phyloP scores from a whole-genome alignment of 2,888 invertebrate genomes.

The Pomacea canaliculata region DNA sequence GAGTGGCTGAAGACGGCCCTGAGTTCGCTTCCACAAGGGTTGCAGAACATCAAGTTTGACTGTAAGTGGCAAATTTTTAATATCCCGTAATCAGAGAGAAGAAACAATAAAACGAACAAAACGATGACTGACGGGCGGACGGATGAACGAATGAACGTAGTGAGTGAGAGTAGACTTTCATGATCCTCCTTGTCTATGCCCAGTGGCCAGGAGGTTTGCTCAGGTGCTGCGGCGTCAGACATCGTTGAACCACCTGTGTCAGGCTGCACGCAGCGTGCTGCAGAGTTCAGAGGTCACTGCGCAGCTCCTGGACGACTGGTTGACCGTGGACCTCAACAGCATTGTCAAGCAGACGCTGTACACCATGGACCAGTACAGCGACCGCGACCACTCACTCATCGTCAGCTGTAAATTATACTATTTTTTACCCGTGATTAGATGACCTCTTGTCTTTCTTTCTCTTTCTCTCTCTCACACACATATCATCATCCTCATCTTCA shows the following conservation, averaged over 20 bases:
- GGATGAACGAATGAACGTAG: too few relatives aligned
- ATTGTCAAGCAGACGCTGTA: conserved; percentile 70
- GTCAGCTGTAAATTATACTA: conserved; percentile 57
- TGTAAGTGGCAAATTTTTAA: conserved; percentile 59
- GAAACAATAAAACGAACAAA: too few relatives aligned
- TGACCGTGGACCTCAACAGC: conserved; percentile 68
- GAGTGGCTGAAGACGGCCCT: conserved; percentile 70
- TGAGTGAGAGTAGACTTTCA: too few relatives aligned
- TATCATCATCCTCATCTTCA: too few relatives aligned
- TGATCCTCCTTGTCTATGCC: too few relatives aligned
- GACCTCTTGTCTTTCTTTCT: too few relatives aligned
- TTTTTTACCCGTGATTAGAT: too few relatives aligned
- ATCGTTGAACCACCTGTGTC: conserved; percentile 71
- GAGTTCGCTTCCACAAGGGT: conserved; percentile 67
- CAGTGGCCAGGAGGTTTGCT: conserved; percentile 70
- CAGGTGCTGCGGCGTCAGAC: conserved; percentile 70
- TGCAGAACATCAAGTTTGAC: conserved; percentile 70
- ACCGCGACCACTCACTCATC: conserved; percentile 62
- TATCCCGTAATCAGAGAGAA: too few relatives aligned
- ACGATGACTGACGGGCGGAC: too few relatives aligned
- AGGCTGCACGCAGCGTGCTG: conserved; percentile 70
- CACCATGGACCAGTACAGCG: conserved; percentile 66
- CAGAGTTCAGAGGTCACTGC: conserved; percentile 69
- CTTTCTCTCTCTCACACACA: too few relatives aligned
- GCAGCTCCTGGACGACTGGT: conserved; percentile 72